A percentile compares a stretch with the other conserved stretches of the same genome.
Evolutionary conservation across 2,797 vertebrate genomes (phyloP).

Genomic region (Chelmon rostratus): DNA sequence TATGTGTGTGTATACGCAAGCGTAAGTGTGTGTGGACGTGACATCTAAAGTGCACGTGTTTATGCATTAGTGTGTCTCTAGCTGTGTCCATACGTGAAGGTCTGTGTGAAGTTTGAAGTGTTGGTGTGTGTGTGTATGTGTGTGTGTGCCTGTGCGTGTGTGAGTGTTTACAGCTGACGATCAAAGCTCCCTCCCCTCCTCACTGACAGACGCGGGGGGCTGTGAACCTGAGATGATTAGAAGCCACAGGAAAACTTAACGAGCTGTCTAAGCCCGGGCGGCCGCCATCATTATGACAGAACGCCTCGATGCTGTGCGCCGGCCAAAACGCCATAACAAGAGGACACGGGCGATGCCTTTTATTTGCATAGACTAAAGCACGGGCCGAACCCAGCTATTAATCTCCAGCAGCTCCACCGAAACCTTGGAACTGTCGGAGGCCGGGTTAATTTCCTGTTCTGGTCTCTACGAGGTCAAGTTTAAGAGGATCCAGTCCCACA

Average conservation of each 20-base stretch:
- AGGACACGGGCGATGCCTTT: constrained; percentile 44
- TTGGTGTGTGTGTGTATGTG: too few relatives aligned
- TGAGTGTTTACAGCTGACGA: constrained; percentile 63
- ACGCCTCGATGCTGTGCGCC: constrained; percentile 19
- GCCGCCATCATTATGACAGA: constrained; percentile 65
- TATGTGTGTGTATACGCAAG: too few relatives aligned
- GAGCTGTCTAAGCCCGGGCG: constrained; percentile 62
- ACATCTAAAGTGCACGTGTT: not conserved
- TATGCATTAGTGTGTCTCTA: not conserved
- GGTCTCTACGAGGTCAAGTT: constrained; percentile 48
- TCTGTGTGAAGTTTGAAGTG: constrained; percentile 21
- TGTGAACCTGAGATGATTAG: constrained; percentile 77
- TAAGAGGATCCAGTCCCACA: constrained; percentile 39
- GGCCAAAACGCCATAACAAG: constrained; percentile 58
- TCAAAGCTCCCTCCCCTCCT: constrained; percentile 70
- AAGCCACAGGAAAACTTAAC: constrained; percentile 72
- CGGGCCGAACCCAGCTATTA: constrained; percentile 38
- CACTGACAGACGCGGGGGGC: constrained; percentile 27
- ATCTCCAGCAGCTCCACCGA: constrained; percentile 49
- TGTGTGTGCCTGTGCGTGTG: constrained; percentile 23
- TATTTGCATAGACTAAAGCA: constrained; percentile 68
- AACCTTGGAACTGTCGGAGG: constrained; percentile 27
- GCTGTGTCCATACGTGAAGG: not conserved
- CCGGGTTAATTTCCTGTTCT: constrained; percentile 69
- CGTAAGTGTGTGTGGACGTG: not conserved